A percentile compares a stretch with the other conserved stretches of the same genome.
Evolutionary conservation across 2,113 vertebrate species (phyloP).

Genomic region (Dasyprocta punctata): DNA sequence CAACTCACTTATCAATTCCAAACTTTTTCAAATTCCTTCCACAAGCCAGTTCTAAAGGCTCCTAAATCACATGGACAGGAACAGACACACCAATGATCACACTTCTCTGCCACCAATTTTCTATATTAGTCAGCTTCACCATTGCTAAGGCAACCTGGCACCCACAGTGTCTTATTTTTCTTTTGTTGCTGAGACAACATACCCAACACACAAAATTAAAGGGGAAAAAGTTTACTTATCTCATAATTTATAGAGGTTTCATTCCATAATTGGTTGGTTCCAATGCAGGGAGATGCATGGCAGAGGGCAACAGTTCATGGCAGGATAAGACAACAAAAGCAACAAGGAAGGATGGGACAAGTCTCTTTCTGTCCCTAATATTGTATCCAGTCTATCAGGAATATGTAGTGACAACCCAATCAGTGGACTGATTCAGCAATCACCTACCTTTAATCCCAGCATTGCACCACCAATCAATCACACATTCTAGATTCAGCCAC

Average conservation of each 20-base stretch:
- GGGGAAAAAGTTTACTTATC: background rate
- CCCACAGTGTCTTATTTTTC: background rate
- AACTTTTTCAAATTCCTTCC: background rate
- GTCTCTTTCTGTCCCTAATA: background rate
- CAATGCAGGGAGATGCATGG: background rate
- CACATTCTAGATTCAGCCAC: too few species aligned
- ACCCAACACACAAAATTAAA: background rate
- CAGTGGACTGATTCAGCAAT: background rate
- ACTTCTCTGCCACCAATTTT: background rate
- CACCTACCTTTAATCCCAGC: too few species aligned
- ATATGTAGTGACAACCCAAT: background rate
- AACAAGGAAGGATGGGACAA: background rate
- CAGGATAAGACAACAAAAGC: background rate
- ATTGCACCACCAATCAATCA: too few species aligned
- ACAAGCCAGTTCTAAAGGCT: background rate
- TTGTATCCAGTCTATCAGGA: background rate
- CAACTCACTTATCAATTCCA: background rate
- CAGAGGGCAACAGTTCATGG: background rate
- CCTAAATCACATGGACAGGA: background rate
- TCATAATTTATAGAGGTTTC: background rate
- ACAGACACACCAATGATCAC: background rate
- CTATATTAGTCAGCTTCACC: background rate
- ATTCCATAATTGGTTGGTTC: background rate
- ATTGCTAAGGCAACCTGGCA: background rate
- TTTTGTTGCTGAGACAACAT: background rate